Evolutionary conservation across 30 jellyfish, hydroid and myxozoan genomes (phyloP).

Genomic region (Rhopilema esculentum): DNA sequence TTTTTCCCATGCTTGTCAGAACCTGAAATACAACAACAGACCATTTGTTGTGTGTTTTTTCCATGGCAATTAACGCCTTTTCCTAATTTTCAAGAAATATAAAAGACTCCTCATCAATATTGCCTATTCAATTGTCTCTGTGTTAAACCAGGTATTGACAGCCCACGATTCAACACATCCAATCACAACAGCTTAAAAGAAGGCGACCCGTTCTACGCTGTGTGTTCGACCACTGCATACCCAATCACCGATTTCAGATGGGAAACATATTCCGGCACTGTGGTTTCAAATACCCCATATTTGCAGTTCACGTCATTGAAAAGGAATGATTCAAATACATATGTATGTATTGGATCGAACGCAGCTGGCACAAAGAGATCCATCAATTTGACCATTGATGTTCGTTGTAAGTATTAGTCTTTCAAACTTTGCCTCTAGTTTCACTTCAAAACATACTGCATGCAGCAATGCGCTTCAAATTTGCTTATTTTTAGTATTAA

Average conservation of each 20-base stretch:
- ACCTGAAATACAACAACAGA: no score
- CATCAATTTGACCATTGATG: constrained; percentile 32
- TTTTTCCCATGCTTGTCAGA: no score
- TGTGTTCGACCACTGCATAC: constrained; percentile 11
- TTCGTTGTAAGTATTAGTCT: constrained; percentile 44
- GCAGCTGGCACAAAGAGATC: constrained; percentile 39
- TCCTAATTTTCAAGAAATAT: no score
- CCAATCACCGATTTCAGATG: constrained; percentile 15
- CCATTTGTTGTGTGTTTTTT: no score
- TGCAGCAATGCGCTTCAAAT: no score
- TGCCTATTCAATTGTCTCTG: no score
- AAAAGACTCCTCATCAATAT: no score
- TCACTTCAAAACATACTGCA: not conserved
- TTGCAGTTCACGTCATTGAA: constrained; percentile 3
- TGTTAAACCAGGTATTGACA: constrained; percentile 61
- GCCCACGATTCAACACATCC: constrained; percentile 15
- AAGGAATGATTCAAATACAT: constrained; percentile 15
- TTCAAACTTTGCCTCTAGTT: not conserved
- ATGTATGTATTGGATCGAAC: constrained; percentile 35
- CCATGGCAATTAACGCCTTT: no score
- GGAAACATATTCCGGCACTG: constrained; percentile 11
- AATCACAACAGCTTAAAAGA: not conserved
- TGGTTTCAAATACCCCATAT: constrained; percentile 14
- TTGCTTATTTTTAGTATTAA: no score
- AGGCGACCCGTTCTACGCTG: constrained; percentile 8